Percentiles rank a stretch among this genome's conserved stretches.
Conservation (phyloP, 2,888 invertebrate genomes). For the Nasonia oneida region DNA sequence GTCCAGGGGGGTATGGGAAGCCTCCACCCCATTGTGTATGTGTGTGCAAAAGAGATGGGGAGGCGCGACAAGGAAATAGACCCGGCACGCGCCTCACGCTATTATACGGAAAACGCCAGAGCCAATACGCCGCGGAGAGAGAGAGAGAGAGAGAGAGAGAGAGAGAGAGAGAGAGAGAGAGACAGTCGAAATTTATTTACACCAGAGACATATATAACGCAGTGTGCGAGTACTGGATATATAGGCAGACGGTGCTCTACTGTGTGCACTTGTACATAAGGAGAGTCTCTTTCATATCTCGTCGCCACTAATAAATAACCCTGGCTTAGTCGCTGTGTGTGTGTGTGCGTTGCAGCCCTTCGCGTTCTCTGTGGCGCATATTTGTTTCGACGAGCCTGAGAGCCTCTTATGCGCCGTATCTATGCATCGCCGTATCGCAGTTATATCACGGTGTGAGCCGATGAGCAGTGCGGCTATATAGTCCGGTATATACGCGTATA, state of each 20-base stretch:
- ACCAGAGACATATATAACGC: background rate
- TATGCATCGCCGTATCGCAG: conserved; percentile 16
- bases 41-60: background rate
- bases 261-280: background rate
- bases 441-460: conserved; percentile 5
- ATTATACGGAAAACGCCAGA: background rate
- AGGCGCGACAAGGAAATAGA: conserved; percentile 10
- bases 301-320: conserved; percentile 1
- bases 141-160: background rate
- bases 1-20: background rate
- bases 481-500: background rate
- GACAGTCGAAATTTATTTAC: conserved; percentile 19
- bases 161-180: background rate
- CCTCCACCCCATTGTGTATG: background rate
- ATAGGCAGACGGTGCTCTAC: background rate
- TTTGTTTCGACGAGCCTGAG: conserved; percentile 9
- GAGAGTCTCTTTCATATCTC: background rate
- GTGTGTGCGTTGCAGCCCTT: no score
- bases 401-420: conserved; percentile 11
- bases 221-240: background rate
- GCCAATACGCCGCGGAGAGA: background rate
- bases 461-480: background rate
- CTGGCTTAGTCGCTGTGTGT: background rate
- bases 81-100: conserved; percentile 5
- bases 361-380: background rate